A percentile compares a stretch with the other conserved stretches of the same genome.
Conservation (phyloP, 2,797 vertebrate genomes). For the Micromesistius poutassou region DNA sequence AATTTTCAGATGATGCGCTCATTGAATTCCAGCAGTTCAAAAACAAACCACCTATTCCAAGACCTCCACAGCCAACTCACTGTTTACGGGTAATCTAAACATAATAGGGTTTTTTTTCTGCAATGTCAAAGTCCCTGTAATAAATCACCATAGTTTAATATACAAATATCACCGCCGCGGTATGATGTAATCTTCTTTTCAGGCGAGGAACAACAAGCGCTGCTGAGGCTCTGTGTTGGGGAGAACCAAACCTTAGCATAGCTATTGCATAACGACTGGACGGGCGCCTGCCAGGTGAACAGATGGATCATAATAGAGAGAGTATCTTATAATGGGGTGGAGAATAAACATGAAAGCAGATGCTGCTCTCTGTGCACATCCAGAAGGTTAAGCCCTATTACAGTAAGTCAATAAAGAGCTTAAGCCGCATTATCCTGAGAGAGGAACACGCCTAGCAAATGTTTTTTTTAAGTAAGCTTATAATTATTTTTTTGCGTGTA, state of each 20-base stretch:
- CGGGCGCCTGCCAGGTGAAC: slow-evolving; percentile 54
- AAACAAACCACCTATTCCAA: background rate
- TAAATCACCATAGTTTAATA: background rate
- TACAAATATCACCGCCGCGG: background rate
- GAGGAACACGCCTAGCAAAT: background rate
- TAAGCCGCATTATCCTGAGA: slow-evolving; percentile 30
- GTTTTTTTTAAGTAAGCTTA: background rate
- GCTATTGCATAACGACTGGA: slow-evolving; percentile 39
- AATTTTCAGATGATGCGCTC: background rate
- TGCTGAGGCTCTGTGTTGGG: slow-evolving; percentile 3
- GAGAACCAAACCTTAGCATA: slow-evolving; percentile 21
- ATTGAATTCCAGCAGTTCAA: background rate
- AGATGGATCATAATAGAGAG: slow-evolving; percentile 55
- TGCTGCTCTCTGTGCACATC: slow-evolving; percentile 20
- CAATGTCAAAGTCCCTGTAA: background rate
- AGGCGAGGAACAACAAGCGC: slow-evolving; percentile 7
- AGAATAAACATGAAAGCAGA: slow-evolving; percentile 62
- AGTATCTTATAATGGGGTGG: slow-evolving; percentile 44
- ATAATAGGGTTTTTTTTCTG: background rate
- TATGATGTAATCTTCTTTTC: background rate
- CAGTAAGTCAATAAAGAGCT: slow-evolving; percentile 25
- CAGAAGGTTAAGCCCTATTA: slow-evolving; percentile 33
- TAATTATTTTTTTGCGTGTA: background rate
- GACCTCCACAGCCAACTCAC: background rate
- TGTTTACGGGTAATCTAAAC: background rate